Evolutionary conservation across 2,113 vertebrate species (phyloP).

Genomic region (Pygoscelis antarcticus): DNA sequence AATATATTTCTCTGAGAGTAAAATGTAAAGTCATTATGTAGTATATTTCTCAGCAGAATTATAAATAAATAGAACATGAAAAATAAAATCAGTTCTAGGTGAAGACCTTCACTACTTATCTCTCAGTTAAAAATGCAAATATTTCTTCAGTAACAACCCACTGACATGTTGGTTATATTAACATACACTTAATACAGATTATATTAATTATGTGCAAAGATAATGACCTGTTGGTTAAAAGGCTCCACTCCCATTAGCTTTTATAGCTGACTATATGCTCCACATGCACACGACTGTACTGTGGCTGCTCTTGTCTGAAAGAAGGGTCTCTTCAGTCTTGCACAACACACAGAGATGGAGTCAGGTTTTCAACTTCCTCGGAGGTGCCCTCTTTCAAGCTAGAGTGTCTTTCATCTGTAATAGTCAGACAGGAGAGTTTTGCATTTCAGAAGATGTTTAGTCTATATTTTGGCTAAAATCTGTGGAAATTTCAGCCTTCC

Average conservation of each 20-base stretch:
- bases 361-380: not conserved
- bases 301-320: not conserved
- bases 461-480: not conserved
- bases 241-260: not conserved
- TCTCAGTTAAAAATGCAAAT: slow-evolving; percentile 3
- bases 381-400: not conserved
- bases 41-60: slow-evolving; percentile 23
- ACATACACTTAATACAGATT: not conserved
- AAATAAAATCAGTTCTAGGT: not conserved
- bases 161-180: not conserved
- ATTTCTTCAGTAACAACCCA: not conserved
- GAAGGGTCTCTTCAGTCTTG: not conserved
- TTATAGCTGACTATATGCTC: not conserved
- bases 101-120: not conserved
- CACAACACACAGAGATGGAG: not conserved
- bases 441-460: slow-evolving; percentile 14
- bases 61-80: not conserved
- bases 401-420: not conserved
- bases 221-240: not conserved
- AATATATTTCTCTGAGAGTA: slow-evolving; percentile 34
- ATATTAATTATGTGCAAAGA: not conserved
- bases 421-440: not conserved
- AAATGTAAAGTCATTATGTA: not conserved
- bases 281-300: not conserved
- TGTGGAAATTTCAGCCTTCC: not conserved